A percentile compares a stretch with the other conserved stretches of the same genome.
These are phyloP conservation scores for Acanthosepion lycidas DNA, from an alignment of 2,888 invertebrate genomes.

Conservation along the genomic window DNA sequence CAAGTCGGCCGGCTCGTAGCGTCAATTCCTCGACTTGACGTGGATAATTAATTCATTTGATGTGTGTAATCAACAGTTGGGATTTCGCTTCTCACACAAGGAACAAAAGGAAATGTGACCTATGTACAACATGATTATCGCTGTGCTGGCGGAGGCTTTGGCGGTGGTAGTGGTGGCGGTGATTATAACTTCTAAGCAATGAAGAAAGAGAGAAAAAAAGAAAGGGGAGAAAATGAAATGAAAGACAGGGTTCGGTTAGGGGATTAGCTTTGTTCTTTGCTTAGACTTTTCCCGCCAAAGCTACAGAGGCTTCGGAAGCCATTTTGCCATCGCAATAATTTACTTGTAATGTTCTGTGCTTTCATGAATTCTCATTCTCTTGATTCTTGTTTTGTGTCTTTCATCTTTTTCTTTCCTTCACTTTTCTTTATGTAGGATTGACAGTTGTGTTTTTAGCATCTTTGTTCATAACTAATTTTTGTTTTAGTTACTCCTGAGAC, in stretches of 20 bases:
- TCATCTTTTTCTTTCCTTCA: not conserved
- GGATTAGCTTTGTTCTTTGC: not conserved
- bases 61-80: slow-evolving; percentile 23
- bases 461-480: not conserved
- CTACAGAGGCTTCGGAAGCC: not conserved
- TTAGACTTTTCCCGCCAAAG: slow-evolving; percentile 3
- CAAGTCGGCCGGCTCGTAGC: not conserved
- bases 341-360: not conserved
- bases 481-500: not conserved
- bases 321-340: not conserved
- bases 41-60: slow-evolving; percentile 33
- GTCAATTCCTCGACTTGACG: not conserved
- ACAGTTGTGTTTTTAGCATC: not conserved
- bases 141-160: not conserved
- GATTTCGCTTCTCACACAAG: slow-evolving; percentile 13
- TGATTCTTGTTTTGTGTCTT: not conserved
- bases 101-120: slow-evolving; percentile 33
- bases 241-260: not conserved
- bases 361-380: not conserved
- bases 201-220: not conserved
- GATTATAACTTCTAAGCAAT: not conserved
- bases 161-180: not conserved
- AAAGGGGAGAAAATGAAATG: not conserved
- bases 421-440: not conserved
- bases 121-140: slow-evolving; percentile 23